A percentile compares a stretch with the other conserved stretches of the same genome.
These are phyloP conservation scores for Puma concolor DNA, from an alignment of 2,113 vertebrate genomes.

Conservation along the genomic window DNA sequence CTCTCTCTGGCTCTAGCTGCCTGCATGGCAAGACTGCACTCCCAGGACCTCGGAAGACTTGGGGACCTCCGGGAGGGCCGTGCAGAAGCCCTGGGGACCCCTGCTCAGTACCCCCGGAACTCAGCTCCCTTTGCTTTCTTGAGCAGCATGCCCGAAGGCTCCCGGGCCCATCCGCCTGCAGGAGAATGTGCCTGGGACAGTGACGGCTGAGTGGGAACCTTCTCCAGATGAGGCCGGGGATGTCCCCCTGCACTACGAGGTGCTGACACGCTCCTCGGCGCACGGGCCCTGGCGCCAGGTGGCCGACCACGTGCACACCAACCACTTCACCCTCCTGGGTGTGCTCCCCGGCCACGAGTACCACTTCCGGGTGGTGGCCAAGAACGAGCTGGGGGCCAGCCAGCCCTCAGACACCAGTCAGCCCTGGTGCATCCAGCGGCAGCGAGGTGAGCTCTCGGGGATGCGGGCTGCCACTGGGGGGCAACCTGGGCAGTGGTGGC, in stretches of 20 bases:
- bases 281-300: slow-evolving; percentile 88
- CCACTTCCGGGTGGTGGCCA: slow-evolving; percentile 92
- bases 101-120: not conserved
- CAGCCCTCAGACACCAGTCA: slow-evolving; percentile 87
- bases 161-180: slow-evolving; percentile 90
- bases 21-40: not conserved
- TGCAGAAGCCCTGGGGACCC: no score
- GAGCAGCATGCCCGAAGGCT: slow-evolving; percentile 89
- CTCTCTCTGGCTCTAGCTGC: not conserved
- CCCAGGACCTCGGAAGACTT: not conserved
- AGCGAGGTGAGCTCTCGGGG: slow-evolving; percentile 77
- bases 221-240: slow-evolving; percentile 92
- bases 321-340: slow-evolving; percentile 90
- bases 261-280: slow-evolving; percentile 89
- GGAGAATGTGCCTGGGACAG: slow-evolving; percentile 91
- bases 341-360: slow-evolving; percentile 91
- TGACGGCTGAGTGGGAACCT: slow-evolving; percentile 92
- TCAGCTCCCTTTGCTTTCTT: not conserved
- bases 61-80: not conserved
- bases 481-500: not conserved
- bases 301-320: slow-evolving; percentile 92
- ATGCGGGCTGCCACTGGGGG: no score
- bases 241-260: slow-evolving; percentile 89
- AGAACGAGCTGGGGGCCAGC: slow-evolving; percentile 90
- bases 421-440: slow-evolving; percentile 87